These are phyloP conservation scores for Campoletis sonorensis DNA, from an alignment of 1,140 invertebrate species.

Conservation along the genomic window DNA sequence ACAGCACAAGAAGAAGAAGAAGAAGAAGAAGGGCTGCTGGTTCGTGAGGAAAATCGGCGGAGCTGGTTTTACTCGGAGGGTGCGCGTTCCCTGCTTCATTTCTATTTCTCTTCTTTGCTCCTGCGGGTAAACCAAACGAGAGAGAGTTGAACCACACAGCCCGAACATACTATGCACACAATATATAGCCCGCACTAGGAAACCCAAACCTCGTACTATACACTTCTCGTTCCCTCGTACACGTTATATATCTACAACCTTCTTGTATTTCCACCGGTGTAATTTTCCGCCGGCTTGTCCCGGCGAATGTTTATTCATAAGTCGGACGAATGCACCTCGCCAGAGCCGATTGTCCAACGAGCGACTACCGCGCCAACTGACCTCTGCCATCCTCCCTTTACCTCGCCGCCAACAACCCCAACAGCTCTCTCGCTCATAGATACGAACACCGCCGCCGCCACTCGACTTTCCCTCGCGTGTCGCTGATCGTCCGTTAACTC, in stretches of 20 bases:
- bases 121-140: not conserved
- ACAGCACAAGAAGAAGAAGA: slow-evolving; percentile 38
- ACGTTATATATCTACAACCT: slow-evolving; percentile 36
- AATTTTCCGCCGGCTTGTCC: slow-evolving; percentile 67
- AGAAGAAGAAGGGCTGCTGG: slow-evolving; percentile 42
- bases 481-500: not conserved
- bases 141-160: too few relatives aligned
- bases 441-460: not conserved
- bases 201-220: not conserved
- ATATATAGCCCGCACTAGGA: not conserved
- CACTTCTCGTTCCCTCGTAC: not conserved
- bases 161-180: not conserved
- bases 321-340: slow-evolving; percentile 63
- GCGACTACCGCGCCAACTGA: slow-evolving; percentile 46
- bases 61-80: slow-evolving; percentile 5
- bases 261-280: slow-evolving; percentile 63
- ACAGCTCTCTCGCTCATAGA: not conserved
- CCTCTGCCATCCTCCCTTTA: slow-evolving; percentile 15
- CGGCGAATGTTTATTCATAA: slow-evolving; percentile 71
- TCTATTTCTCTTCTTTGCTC: slow-evolving; percentile 12
- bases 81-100: not conserved
- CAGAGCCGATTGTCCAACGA: slow-evolving; percentile 64
- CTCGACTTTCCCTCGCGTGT: not conserved
- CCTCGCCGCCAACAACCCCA: not conserved
- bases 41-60: slow-evolving; percentile 25